These are phyloP conservation scores for Rhyacophila brunnea DNA, from an alignment of 1,140 invertebrate genomes.

Conservation along the genomic window DNA sequence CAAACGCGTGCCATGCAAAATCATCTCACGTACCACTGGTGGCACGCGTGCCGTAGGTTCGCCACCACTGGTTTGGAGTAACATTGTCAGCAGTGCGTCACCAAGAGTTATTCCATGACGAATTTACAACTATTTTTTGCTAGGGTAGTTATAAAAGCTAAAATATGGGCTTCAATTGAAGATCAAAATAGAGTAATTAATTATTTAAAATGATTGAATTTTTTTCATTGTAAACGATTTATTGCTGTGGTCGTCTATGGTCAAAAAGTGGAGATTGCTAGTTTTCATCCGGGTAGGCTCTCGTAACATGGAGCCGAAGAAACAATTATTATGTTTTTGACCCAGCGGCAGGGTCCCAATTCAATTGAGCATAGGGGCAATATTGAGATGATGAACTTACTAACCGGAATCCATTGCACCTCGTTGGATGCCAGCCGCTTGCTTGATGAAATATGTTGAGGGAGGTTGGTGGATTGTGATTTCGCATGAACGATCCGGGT, in stretches of 20 bases:
- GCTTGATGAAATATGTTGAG: conserved; percentile 83
- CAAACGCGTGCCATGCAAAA: too few relatives aligned
- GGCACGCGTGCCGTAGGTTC: too few relatives aligned
- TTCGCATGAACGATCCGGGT: conserved; percentile 85
- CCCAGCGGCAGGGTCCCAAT: background rate
- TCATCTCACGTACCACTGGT: too few relatives aligned
- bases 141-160: too few relatives aligned
- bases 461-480: conserved; percentile 84
- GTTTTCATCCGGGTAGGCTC: too few relatives aligned
- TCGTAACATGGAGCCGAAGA: background rate
- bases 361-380: too few relatives aligned
- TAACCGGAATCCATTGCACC: conserved; percentile 76
- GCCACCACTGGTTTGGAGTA: too few relatives aligned
- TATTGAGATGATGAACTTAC: background rate
- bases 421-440: conserved; percentile 88
- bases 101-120: too few relatives aligned
- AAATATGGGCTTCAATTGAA: too few relatives aligned
- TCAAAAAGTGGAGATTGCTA: background rate
- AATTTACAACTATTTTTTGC: too few relatives aligned
- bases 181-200: too few relatives aligned
- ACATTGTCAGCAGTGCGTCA: too few relatives aligned
- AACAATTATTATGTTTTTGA: background rate
- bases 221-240: background rate
- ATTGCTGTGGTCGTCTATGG: background rate
- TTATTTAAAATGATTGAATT: background rate